Conservation (phyloP, 1,140 invertebrate species). For the Aphaenogaster ashmeadi region DNA sequence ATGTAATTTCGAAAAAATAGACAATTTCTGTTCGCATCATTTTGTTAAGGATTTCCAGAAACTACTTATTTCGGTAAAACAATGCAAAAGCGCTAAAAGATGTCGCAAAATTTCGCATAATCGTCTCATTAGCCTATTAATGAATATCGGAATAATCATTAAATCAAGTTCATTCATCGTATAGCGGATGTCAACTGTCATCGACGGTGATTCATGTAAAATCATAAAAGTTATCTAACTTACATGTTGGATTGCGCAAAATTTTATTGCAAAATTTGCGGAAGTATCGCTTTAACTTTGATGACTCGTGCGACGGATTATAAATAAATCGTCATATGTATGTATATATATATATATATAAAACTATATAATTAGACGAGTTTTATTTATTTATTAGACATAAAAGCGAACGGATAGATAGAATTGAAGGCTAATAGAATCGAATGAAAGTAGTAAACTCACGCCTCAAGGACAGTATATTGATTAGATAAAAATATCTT, state of each 20-base stretch:
- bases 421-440: slow-evolving; percentile 17
- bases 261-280: slow-evolving; percentile 32
- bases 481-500: slow-evolving; percentile 46
- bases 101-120: slow-evolving; percentile 16
- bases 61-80: background rate
- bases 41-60: background rate
- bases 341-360: background rate
- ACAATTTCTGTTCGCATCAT: background rate
- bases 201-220: background rate
- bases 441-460: slow-evolving; percentile 1
- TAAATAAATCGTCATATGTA: background rate
- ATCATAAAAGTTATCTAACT: slow-evolving; percentile 22
- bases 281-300: background rate
- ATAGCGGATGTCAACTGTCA: background rate
- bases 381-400: background rate
- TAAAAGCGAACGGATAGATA: background rate
- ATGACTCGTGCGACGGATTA: background rate
- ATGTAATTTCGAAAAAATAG: background rate
- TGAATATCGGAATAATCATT: slow-evolving; percentile 5
- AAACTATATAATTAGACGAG: background rate
- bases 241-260: background rate
- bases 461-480: slow-evolving; percentile 10
- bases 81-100: background rate
- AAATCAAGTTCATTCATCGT: background rate
- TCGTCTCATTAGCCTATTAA: slow-evolving; percentile 19